Evolutionary conservation across 2,113 vertebrate species (phyloP).

Genomic region (Crotalus horridus): DNA sequence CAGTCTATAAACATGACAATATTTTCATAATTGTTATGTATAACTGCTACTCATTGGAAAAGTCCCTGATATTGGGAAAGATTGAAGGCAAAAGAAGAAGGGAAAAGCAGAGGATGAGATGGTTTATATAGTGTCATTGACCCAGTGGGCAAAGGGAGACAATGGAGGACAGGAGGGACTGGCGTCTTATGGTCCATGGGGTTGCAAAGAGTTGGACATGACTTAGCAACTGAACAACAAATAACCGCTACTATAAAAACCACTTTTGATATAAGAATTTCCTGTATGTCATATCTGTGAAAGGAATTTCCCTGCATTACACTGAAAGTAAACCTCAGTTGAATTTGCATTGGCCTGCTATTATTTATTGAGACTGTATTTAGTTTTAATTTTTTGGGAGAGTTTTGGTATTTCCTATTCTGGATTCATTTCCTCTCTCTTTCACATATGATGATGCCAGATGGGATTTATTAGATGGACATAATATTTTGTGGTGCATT

Average conservation of each 20-base stretch:
- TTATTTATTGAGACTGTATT: not conserved
- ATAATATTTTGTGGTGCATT: not conserved
- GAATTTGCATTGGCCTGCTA: not conserved
- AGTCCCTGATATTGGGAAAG: too few relatives aligned
- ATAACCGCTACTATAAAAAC: not conserved
- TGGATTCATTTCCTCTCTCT: not conserved
- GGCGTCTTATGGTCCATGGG: not conserved
- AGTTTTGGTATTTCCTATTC: not conserved
- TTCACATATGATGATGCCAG: not conserved
- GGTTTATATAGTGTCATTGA: not conserved
- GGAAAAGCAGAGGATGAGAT: not conserved
- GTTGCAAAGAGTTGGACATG: not conserved
- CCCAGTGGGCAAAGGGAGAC: not conserved
- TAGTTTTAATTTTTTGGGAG: not conserved
- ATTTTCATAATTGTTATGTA: not conserved
- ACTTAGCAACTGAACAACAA: not conserved
- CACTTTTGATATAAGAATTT: not conserved
- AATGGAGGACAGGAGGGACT: not conserved
- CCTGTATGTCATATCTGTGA: not conserved
- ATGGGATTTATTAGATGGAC: not conserved
- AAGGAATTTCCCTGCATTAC: not conserved
- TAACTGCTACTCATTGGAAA: not conserved
- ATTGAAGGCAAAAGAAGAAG: not conserved
- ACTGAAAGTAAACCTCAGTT: not conserved
- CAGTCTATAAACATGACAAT: not conserved